These are phyloP conservation scores for Machaerirhynchus nigripectus DNA, from an alignment of 2,113 vertebrate genomes.

Conservation along the genomic window DNA sequence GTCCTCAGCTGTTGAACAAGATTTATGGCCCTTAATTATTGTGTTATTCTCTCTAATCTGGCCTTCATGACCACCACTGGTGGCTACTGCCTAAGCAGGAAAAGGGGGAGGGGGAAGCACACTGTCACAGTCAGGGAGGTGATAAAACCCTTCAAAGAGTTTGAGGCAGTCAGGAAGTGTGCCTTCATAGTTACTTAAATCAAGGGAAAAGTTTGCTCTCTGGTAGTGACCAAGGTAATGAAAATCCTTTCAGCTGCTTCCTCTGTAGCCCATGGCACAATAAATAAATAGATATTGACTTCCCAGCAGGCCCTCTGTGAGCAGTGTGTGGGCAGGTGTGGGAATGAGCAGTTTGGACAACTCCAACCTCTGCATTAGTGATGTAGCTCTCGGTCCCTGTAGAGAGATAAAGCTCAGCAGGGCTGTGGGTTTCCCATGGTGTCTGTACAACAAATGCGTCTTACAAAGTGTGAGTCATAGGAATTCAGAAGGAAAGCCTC, in stretches of 20 bases:
- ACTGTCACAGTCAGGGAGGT: background rate
- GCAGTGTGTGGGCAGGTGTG: background rate
- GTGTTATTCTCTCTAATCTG: background rate
- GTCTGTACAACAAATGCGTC: background rate
- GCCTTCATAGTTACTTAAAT: background rate
- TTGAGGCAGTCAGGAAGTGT: background rate
- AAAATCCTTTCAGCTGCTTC: background rate
- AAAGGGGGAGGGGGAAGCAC: background rate
- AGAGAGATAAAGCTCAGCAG: background rate
- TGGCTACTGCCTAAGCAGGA: background rate
- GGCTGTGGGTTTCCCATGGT: accelerated
- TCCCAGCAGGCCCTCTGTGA: background rate
- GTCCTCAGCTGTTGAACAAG: background rate
- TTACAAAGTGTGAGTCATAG: background rate
- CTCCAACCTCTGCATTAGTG: background rate
- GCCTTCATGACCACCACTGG: background rate
- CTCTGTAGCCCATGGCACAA: background rate
- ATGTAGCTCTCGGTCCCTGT: background rate
- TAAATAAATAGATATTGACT: background rate
- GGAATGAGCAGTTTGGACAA: background rate
- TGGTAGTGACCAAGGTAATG: background rate
- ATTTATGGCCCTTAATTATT: background rate
- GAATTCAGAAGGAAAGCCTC: background rate
- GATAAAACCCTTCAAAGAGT: background rate
- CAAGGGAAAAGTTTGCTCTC: background rate